These are phyloP conservation scores for Polyommatus iphigenia DNA, from an alignment of 2,888 invertebrate species.

Conservation along the genomic window DNA sequence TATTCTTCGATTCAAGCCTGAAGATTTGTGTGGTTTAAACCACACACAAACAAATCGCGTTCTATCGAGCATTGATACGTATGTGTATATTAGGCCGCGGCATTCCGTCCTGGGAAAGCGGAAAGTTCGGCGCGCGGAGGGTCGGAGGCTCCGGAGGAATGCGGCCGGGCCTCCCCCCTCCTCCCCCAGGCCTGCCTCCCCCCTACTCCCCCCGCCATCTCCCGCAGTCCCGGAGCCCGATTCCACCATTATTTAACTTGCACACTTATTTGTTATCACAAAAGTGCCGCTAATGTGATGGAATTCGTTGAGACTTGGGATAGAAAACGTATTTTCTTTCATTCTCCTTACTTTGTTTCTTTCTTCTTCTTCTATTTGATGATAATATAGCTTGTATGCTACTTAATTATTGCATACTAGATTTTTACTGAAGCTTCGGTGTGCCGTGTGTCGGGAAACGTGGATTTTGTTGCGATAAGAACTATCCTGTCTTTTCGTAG, in stretches of 20 bases:
- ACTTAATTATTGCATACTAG: no score
- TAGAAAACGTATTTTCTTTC: background rate
- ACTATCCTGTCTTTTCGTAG: no score
- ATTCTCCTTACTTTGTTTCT: no score
- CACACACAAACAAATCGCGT: background rate
- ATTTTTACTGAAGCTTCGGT: no score
- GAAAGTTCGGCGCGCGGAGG: slow-evolving; percentile 51
- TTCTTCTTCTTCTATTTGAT: no score
- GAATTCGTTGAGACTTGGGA: background rate
- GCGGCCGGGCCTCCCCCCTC: slow-evolving; percentile 59
- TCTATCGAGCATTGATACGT: slow-evolving; percentile 33
- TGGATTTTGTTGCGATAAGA: no score
- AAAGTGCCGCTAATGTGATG: slow-evolving; percentile 10
- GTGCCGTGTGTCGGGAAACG: no score
- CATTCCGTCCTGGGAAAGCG: slow-evolving; percentile 61
- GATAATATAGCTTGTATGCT: no score
- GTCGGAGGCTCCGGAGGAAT: slow-evolving; percentile 73
- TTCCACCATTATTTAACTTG: slow-evolving; percentile 45
- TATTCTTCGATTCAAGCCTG: no score
- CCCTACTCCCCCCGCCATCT: slow-evolving; percentile 35
- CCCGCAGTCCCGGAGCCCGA: slow-evolving; percentile 35
- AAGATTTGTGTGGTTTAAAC: no score
- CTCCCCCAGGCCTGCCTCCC: no score
- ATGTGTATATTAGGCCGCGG: slow-evolving; percentile 50
- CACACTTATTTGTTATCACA: slow-evolving; percentile 39